Conservation (phyloP, 2,888 invertebrate genomes). For the Didymodactylos carnosus region DNA sequence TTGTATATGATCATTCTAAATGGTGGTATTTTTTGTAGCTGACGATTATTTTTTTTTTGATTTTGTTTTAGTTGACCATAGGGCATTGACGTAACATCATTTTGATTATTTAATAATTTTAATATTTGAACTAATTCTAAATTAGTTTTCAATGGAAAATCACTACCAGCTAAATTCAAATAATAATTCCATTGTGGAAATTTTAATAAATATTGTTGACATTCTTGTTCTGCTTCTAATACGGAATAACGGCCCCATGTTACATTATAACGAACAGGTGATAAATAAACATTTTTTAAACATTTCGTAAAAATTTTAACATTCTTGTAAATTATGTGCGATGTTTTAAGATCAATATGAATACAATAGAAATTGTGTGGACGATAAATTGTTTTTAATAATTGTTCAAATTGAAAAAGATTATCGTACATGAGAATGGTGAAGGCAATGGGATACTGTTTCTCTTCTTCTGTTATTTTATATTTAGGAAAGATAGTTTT, state of each 20-base stretch:
- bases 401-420: background rate
- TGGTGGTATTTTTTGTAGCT: background rate
- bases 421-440: background rate
- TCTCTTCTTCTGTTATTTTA: no score
- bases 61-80: background rate
- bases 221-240: background rate
- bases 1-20: no score
- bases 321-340: background rate
- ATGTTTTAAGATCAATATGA: background rate
- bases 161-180: slow-evolving; percentile 28
- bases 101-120: slow-evolving; percentile 28
- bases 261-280: background rate
- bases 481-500: no score
- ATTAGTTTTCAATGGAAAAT: slow-evolving; percentile 30
- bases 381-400: background rate
- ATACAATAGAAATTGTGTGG: background rate
- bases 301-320: background rate
- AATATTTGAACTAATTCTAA: slow-evolving; percentile 28
- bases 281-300: background rate
- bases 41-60: background rate
- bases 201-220: background rate
- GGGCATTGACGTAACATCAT: slow-evolving; percentile 15
- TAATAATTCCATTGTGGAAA: slow-evolving; percentile 26
- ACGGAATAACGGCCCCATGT: background rate
- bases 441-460: background rate